Conservation (phyloP, 2,888 invertebrate species). For the Cetonia aurata region DNA sequence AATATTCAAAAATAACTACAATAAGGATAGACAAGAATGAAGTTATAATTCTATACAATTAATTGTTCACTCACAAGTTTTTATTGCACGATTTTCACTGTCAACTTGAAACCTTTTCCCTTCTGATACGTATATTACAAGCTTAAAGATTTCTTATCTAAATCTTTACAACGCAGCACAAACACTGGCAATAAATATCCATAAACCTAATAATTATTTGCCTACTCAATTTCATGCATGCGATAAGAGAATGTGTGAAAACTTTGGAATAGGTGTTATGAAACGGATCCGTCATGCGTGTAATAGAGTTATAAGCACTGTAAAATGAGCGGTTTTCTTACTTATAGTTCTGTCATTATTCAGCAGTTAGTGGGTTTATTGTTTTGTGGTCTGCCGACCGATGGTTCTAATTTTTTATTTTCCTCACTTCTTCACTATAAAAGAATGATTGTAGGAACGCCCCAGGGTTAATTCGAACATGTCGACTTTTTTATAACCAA, state of each 20-base stretch:
- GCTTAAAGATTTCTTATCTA: conserved; percentile 9
- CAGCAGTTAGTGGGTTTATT: conserved; percentile 36
- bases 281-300: conserved; percentile 20
- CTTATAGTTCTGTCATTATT: conserved; percentile 32
- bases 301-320: conserved; percentile 26
- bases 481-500: conserved; percentile 38
- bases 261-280: conserved; percentile 11
- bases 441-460: conserved; percentile 10
- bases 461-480: conserved; percentile 20
- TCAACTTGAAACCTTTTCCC: no score
- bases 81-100: no score
- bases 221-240: conserved; percentile 14
- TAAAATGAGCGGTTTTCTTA: conserved; percentile 18
- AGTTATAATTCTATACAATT: no score
- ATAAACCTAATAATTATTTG: conserved; percentile 3
- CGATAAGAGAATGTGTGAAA: conserved; percentile 27
- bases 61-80: no score
- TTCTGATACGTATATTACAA: no score
- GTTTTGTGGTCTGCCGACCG: conserved; percentile 28
- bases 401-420: not conserved
- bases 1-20: no score
- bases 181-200: not conserved
- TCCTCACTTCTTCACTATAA: conserved; percentile 1
- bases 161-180: not conserved
- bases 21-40: no score